Evolutionary conservation across 2,797 vertebrate genomes (phyloP).

Genomic region (Darevskia nairensis): DNA sequence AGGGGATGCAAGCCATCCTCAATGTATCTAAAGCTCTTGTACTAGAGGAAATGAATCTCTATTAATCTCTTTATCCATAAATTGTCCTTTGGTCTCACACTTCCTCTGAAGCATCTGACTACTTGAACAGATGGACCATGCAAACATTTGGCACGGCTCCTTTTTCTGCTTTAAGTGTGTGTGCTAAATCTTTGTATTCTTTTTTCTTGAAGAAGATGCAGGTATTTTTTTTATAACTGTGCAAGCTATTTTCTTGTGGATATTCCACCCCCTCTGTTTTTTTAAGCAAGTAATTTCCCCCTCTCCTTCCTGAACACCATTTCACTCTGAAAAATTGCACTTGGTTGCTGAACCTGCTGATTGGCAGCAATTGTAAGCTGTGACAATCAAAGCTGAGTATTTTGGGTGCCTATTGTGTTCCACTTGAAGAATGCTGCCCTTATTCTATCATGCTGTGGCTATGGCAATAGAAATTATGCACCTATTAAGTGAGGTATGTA

Average conservation of each 20-base stretch:
- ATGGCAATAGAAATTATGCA: constrained; percentile 58
- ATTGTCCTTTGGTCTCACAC: not conserved
- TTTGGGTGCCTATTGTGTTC: constrained; percentile 65
- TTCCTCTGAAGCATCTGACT: not conserved
- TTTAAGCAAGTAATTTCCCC: not conserved
- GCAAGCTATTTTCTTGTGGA: constrained; percentile 18
- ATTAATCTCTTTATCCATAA: not conserved
- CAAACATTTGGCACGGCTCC: not conserved
- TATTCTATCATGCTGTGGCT: constrained; percentile 61
- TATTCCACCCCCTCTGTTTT: constrained; percentile 20
- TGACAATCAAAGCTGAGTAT: constrained; percentile 68
- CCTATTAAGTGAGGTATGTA: constrained; percentile 39
- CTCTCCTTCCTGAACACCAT: constrained; percentile 21
- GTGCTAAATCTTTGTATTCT: constrained; percentile 34
- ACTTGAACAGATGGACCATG: not conserved
- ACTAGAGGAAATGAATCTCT: not conserved
- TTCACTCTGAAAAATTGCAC: constrained; percentile 50
- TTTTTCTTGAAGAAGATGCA: constrained; percentile 39
- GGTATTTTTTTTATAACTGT: constrained; percentile 8
- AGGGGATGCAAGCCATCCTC: not conserved
- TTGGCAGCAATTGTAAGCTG: constrained; percentile 66
- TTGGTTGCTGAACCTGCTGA: constrained; percentile 49
- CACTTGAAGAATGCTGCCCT: constrained; percentile 67
- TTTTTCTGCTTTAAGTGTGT: constrained; percentile 34
- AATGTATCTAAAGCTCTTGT: not conserved